These are phyloP conservation scores for Harpagoxenus sublaevis DNA, from an alignment of 2,888 invertebrate species.

Conservation along the genomic window DNA sequence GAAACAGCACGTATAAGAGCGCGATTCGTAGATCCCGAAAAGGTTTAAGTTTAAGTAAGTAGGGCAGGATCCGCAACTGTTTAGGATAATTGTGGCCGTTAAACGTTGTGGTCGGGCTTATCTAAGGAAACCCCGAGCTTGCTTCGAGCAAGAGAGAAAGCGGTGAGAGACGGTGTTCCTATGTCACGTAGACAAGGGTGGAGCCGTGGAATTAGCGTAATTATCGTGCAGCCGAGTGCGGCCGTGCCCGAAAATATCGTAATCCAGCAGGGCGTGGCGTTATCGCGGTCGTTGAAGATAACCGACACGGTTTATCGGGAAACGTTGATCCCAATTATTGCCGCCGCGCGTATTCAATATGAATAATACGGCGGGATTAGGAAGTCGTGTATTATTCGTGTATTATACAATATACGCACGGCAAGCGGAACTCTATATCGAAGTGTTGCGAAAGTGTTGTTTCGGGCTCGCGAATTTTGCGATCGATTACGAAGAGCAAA, in stretches of 20 bases:
- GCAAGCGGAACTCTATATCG: neutral
- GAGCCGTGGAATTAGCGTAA: constrained; percentile 73
- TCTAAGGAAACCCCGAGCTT: constrained; percentile 67
- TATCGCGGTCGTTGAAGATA: constrained; percentile 64
- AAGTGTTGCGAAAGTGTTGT: no score
- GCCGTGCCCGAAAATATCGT: constrained; percentile 58
- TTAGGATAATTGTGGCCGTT: constrained; percentile 74
- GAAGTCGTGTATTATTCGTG: constrained; percentile 51
- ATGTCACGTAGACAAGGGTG: constrained; percentile 59
- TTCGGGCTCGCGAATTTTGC: neutral
- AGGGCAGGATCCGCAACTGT: constrained; percentile 63
- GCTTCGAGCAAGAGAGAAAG: constrained; percentile 48
- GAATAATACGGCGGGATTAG: constrained; percentile 61
- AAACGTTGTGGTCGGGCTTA: constrained; percentile 68
- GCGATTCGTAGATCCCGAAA: constrained; percentile 56
- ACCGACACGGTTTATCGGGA: constrained; percentile 64
- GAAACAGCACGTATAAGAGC: neutral
- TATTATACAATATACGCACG: neutral
- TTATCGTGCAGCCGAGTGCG: constrained; percentile 64
- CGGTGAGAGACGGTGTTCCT: constrained; percentile 44
- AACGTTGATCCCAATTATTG: constrained; percentile 63
- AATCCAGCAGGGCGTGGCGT: constrained; percentile 24
- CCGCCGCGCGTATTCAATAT: constrained; percentile 40
- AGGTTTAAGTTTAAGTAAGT: constrained; percentile 41
- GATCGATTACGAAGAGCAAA: neutral